Base-by-base conservation (phyloP, 1,140 invertebrate species). In the Sweltsa coloradensis region DNA sequence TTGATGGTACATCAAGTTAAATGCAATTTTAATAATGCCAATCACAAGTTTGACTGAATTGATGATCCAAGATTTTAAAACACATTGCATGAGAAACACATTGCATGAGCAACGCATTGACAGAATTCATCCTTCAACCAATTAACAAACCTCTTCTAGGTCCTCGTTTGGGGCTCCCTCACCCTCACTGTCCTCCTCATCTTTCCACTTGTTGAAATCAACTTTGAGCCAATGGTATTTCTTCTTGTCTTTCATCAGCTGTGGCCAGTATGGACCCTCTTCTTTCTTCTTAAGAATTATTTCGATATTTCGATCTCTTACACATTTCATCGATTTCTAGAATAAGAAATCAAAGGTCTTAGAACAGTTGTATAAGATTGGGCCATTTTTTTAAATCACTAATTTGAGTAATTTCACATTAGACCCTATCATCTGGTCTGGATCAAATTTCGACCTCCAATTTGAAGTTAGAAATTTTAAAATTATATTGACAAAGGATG, bases 211-310 rank as follows among this genome's bases (percentile, higher is more conserved):
- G 56, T 89, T 85, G 62, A 97, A 98, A 64, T 98, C 94, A 53
- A 91, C 85, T 69, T 94, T 96, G 44, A 98, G 73, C 91, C 93
- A 98, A 63, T 96, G 92, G 54, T 83, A 79, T 67, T 94, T 96
- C 60, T 80, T 81, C 55, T 83, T 85, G 53, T 89, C 87, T 66
- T 88, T 87, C 22, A 89, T 82, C 41, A 96, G 71, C 43, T 81
- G 67, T 45, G 88, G 83, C 93, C 93, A 97, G 61, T 79, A 96
- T 9, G 83, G 76, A 50, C 79, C 83, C 16, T 70, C 67, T 43
- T 80, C 79, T 60, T 88, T 86, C 57, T 77, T 74, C 25, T 48
- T 53, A 21, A 71, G 56, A 49, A 77, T 60, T 57, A 90, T 75
- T 67, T 89, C 83, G 53, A 89, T 78, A 59, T 80, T 76, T 58